Evolutionary conservation across 2,888 invertebrate species (phyloP), one percentile per base, ranked within the genome.

Genomic region (Dioctria rufipes): DNA sequence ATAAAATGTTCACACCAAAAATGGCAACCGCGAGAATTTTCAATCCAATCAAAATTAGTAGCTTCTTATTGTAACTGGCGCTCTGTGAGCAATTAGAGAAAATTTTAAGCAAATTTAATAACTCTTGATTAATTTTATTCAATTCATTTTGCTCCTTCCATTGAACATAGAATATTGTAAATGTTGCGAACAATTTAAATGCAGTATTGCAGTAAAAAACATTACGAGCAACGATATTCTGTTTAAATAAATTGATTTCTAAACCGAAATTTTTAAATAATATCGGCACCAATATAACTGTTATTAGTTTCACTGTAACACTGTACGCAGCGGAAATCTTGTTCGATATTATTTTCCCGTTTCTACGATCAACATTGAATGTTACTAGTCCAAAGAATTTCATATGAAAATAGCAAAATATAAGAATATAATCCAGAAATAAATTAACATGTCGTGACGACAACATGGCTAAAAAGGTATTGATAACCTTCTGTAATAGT

Each of bases 301-400:
- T 60, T 2, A 60, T 5, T 0, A 43, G 4, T 0, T 60, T 46
- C 9, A 58, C 8, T 9, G n/a, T 4, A 42, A 60, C 25, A 13
- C 42, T 43, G 42, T 60, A 75, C 13, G 8, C 9, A 40, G 8
- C 5, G 6, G 54, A 75, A 40, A 60, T 25, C n/a, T 43, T 75
- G 6, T 58, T 60, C 4, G 13, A 6, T 43, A 13, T 2, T 9
- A 60, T 42, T 40, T 60, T 49, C 6, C 4, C 13, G 58, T n/a
- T 42, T 8, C 42, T 75, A 4, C 49, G 8, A 25, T 77, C 63
- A 5, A 77, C 3, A 13, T 39, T 63, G 49, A 63, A 77, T 3
- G 43, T 63, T 42, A 49, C 46, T 63, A 63, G 6, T 9, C 77
- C 77, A 5, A 61, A 63, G 11, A 77, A 42, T 63, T 77, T 77